phyloP scores from a whole-genome alignment of 2,113 vertebrate species.

The Tylochromis polylepis region DNA sequence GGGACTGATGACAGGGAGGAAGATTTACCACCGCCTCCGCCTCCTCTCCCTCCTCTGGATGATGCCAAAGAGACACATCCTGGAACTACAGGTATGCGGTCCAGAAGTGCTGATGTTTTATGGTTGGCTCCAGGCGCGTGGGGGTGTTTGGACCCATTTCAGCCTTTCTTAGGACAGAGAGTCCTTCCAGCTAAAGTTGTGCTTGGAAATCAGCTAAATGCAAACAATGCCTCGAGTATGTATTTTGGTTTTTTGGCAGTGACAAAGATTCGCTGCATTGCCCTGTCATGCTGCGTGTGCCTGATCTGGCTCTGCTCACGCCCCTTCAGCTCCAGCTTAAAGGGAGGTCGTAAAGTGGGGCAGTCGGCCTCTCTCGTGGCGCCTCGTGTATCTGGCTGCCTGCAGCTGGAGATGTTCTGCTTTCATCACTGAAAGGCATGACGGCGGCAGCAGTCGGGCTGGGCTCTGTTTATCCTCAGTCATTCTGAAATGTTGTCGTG shows the following conservation, averaged over 20 bases:
- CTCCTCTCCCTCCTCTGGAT: slow-evolving; percentile 30
- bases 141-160: neutral
- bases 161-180: neutral
- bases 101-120: neutral
- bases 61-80: slow-evolving; percentile 12
- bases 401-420: slow-evolving; percentile 17
- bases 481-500: neutral
- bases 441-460: neutral
- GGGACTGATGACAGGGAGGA: slow-evolving; percentile 13
- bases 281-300: neutral
- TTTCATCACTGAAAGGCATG: slow-evolving; percentile 17
- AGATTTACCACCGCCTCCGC: slow-evolving; percentile 48
- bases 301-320: neutral
- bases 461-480: neutral
- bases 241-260: neutral
- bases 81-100: slow-evolving; percentile 44
- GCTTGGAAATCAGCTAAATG: neutral
- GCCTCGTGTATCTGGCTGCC: slow-evolving; percentile 25
- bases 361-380: neutral
- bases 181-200: neutral
- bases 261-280: neutral
- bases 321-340: neutral
- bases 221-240: neutral
- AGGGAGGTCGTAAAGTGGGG: neutral
- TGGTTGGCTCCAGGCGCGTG: neutral